Percentiles rank a stretch among this genome's conserved stretches.
phyloP scores from a whole-genome alignment of 2,888 invertebrate species.

The Meghimatium bilineatum region DNA sequence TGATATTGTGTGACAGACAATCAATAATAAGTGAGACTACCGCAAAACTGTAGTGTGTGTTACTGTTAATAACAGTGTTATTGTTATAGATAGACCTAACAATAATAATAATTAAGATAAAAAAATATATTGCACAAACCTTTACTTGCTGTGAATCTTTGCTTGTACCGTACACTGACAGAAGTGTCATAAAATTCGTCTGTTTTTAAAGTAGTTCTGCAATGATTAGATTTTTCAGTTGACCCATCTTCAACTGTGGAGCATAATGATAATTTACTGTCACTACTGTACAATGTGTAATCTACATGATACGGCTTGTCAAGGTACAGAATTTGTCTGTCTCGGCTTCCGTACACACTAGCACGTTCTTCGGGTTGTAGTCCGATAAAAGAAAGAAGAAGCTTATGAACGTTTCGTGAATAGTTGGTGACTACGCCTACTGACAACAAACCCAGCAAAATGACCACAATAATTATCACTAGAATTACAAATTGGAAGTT shows the following conservation, averaged over 20 bases:
- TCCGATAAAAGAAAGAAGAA: neutral
- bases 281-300: neutral
- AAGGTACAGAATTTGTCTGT: neutral
- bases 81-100: too few relatives aligned
- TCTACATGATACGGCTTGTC: neutral
- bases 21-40: too few relatives aligned
- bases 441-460: neutral
- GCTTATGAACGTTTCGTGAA: neutral
- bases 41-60: too few relatives aligned
- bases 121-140: conserved; percentile 4
- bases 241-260: neutral
- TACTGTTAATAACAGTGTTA: too few relatives aligned
- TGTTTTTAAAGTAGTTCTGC: neutral
- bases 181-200: conserved; percentile 43
- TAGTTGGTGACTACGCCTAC: neutral
- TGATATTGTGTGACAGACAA: too few relatives aligned
- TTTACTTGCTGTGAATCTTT: conserved; percentile 40
- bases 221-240: neutral
- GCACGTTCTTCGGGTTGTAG: neutral
- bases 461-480: neutral
- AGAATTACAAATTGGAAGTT: conserved; percentile 14
- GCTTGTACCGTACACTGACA: conserved; percentile 41
- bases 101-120: too few relatives aligned
- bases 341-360: neutral
- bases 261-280: neutral